These are phyloP conservation scores for Mixornis gularis DNA, from an alignment of 2,113 vertebrate genomes.

Conservation along the genomic window DNA sequence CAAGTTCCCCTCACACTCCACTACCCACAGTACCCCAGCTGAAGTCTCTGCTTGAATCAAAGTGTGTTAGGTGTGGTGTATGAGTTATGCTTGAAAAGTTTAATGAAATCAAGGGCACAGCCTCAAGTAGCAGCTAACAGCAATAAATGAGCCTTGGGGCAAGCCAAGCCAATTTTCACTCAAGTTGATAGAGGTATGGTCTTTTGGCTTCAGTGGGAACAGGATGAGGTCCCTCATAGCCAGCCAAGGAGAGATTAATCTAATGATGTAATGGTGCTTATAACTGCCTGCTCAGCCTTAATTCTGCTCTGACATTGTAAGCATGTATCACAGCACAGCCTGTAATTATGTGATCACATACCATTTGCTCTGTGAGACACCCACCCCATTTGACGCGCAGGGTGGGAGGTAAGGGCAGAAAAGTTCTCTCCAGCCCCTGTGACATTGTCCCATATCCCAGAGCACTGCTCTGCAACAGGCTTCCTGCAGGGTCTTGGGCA, in stretches of 20 bases:
- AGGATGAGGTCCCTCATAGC: conserved; percentile 3
- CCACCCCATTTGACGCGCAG: rapidly evolving
- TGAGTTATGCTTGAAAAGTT: background rate
- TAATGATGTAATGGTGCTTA: conserved; percentile 45
- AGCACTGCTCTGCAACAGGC: background rate
- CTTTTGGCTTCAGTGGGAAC: conserved; percentile 16
- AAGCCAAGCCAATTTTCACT: background rate
- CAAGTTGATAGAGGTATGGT: background rate
- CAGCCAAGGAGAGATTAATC: conserved; percentile 34
- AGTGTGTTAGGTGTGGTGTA: conserved; percentile 23
- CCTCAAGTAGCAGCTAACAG: background rate
- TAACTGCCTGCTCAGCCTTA: conserved; percentile 36
- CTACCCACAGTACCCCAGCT: background rate
- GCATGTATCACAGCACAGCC: background rate
- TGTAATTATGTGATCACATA: conserved; percentile 18
- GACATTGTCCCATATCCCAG: rapidly evolving
- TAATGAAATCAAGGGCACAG: background rate
- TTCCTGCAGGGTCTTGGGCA: background rate
- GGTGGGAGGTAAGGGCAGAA: background rate
- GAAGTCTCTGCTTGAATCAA: conserved; percentile 20
- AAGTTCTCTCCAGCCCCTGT: background rate
- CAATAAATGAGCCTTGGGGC: background rate
- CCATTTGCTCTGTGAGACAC: background rate
- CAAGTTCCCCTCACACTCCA: conserved; percentile 24
- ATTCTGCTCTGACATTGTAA: conserved; percentile 12